Conservation (phyloP, 2,113 vertebrate genomes). For the Oryzias curvinotus region DNA sequence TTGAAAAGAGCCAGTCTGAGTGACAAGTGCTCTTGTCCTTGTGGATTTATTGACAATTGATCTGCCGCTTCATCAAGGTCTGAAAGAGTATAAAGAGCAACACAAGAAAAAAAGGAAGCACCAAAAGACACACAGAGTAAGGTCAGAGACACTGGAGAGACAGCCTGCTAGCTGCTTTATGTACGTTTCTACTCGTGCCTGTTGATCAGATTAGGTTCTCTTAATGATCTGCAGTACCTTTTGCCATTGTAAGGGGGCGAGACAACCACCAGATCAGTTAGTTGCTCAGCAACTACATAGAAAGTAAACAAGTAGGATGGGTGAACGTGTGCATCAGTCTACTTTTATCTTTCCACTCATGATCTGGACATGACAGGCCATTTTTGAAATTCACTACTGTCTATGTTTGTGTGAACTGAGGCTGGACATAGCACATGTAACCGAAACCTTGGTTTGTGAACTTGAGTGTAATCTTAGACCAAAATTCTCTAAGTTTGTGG, state of each 20-base stretch:
- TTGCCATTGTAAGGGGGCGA: slow-evolving; percentile 9
- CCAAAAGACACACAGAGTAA: slow-evolving; percentile 18
- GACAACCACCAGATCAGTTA: slow-evolving; percentile 5
- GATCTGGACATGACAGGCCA: slow-evolving; percentile 15
- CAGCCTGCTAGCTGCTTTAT: background rate
- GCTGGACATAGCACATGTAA: slow-evolving; percentile 5
- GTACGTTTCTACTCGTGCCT: slow-evolving; percentile 9
- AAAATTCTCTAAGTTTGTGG: no score
- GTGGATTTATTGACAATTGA: slow-evolving; percentile 33
- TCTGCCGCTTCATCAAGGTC: slow-evolving; percentile 10
- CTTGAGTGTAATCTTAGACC: no score
- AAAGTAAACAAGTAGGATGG: slow-evolving; percentile 42
- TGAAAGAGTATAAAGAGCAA: slow-evolving; percentile 14
- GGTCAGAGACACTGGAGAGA: slow-evolving; percentile 16
- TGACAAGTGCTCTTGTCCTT: slow-evolving; percentile 24
- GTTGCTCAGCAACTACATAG: slow-evolving; percentile 37
- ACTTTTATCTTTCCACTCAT: slow-evolving; percentile 46
- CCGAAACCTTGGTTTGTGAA: background rate
- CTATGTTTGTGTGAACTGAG: slow-evolving; percentile 44
- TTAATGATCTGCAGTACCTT: slow-evolving; percentile 6
- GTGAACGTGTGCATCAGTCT: slow-evolving; percentile 11
- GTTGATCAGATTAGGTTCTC: background rate
- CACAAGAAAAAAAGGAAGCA: background rate
- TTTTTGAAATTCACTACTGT: slow-evolving; percentile 41
- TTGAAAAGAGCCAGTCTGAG: slow-evolving; percentile 12